Percentiles rank a stretch among this genome's conserved stretches.
Conservation (phyloP, 2,113 vertebrate genomes). For the Halcyon malimbica region DNA sequence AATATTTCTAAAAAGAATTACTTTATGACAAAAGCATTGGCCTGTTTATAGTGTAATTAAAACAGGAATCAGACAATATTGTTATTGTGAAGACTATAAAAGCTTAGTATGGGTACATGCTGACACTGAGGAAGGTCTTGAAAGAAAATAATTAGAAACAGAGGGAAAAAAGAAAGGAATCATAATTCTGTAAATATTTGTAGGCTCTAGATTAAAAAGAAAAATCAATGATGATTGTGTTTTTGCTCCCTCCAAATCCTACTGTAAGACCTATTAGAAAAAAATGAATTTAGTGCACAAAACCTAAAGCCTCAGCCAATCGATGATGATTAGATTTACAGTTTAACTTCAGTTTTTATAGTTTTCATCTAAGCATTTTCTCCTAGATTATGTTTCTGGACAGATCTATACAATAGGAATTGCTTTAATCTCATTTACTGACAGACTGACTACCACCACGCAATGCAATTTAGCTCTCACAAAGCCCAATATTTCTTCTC, state of each 20-base stretch:
- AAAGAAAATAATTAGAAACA: conserved; percentile 22
- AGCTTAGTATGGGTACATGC: neutral
- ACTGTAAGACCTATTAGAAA: neutral
- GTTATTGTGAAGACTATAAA: neutral
- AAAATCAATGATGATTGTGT: conserved; percentile 29
- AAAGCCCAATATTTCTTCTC: conserved; percentile 41
- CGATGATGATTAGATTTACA: conserved; percentile 74
- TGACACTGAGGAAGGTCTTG: neutral
- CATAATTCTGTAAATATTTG: conserved; percentile 26
- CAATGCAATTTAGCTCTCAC: conserved; percentile 59
- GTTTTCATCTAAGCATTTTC: conserved; percentile 71
- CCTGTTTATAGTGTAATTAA: neutral
- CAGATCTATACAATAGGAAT: conserved; percentile 74
- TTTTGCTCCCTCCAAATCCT: conserved; percentile 1
- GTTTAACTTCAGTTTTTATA: conserved; percentile 69
- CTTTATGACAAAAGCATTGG: neutral
- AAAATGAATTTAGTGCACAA: neutral
- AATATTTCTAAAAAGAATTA: neutral
- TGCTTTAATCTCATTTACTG: conserved; percentile 73
- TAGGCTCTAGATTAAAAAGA: neutral
- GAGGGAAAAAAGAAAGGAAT: neutral
- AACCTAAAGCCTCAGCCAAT: conserved; percentile 54
- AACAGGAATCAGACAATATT: neutral
- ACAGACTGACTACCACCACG: conserved; percentile 39
- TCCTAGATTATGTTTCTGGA: conserved; percentile 63